These are phyloP conservation scores for Bubo bubo DNA, from an alignment of 2,113 vertebrate species.

Conservation along the genomic window DNA sequence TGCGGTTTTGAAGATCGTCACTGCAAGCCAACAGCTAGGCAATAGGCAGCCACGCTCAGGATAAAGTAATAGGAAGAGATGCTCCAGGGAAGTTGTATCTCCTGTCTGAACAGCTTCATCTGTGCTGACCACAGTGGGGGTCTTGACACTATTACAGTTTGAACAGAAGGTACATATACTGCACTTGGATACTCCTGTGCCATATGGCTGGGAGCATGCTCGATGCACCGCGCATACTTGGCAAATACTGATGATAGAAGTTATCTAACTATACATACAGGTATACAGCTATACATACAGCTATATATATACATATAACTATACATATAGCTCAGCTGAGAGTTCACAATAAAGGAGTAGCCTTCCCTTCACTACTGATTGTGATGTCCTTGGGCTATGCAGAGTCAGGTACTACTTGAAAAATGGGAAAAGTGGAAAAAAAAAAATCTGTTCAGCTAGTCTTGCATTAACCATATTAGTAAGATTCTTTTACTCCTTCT, in stretches of 20 bases:
- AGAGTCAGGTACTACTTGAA: not conserved
- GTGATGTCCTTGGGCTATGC: not conserved
- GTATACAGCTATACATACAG: not conserved
- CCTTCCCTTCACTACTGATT: not conserved
- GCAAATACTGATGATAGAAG: not conserved
- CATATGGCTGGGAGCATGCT: not conserved
- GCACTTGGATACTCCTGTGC: not conserved
- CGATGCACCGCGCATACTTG: accelerated
- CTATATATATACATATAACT: not conserved
- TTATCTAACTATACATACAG: not conserved
- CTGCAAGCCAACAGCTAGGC: not conserved
- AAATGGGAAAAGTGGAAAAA: not conserved
- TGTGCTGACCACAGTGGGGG: not conserved
- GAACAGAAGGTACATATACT: not conserved
- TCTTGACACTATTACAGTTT: not conserved
- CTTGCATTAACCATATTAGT: not conserved
- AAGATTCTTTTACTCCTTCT: not conserved
- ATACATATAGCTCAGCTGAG: not conserved
- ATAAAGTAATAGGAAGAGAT: not conserved
- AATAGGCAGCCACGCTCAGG: not conserved
- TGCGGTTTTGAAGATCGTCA: not conserved
- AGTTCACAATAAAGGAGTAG: not conserved
- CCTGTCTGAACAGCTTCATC: not conserved
- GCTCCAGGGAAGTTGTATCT: not conserved
- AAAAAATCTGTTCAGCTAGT: not conserved